A percentile compares a stretch with the other conserved stretches of the same genome.
phyloP scores from a whole-genome alignment of 2,888 invertebrate genomes.

The Volucella bombylans region DNA sequence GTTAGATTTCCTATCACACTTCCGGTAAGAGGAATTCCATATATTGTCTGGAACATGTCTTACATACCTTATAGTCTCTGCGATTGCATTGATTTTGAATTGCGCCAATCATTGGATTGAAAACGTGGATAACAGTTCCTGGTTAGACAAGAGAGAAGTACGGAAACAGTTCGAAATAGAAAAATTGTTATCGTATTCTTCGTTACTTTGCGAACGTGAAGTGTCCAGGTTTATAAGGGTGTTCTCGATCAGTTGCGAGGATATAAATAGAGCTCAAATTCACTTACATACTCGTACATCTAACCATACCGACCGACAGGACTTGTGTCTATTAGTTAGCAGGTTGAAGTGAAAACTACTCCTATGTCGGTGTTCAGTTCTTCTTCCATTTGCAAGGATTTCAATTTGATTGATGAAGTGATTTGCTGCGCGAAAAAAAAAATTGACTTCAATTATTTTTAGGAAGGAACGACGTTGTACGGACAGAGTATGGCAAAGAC shows the following conservation, averaged over 20 bases:
- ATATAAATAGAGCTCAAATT: too few species aligned
- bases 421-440: slow-evolving; percentile 15
- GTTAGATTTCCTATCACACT: slow-evolving; percentile 13
- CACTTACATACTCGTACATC: too few species aligned
- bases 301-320: neutral
- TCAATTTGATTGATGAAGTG: slow-evolving; percentile 33
- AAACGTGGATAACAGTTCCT: neutral
- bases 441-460: slow-evolving; percentile 5
- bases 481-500: too few species aligned
- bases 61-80: neutral
- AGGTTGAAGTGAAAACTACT: neutral
- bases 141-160: too few species aligned
- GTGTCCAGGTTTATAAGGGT: too few species aligned
- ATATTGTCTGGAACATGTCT: neutral
- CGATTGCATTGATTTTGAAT: neutral
- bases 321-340: neutral
- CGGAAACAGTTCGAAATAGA: too few species aligned
- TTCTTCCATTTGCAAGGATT: slow-evolving; percentile 16
- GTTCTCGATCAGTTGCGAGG: too few species aligned
- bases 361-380: neutral
- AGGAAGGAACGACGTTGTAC: too few species aligned
- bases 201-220: too few species aligned
- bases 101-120: neutral
- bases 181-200: too few species aligned
- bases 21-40: neutral